Conservation (phyloP, 2,797 vertebrate species). For the Brachyalestes nurse region DNA sequence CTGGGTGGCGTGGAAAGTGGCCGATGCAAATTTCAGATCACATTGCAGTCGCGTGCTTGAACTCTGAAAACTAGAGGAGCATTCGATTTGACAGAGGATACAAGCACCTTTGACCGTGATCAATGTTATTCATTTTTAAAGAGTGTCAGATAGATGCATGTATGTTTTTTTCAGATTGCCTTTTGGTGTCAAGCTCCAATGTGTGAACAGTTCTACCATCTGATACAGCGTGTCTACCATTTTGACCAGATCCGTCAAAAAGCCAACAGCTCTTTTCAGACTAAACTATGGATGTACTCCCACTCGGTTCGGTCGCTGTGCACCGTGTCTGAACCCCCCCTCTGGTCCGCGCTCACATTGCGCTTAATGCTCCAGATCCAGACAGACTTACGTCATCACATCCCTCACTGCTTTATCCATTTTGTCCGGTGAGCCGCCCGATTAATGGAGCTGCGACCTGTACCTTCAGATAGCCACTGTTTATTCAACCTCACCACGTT, state of each 20-base stretch:
- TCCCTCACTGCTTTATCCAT: no score
- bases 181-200: background rate
- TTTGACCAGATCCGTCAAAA: background rate
- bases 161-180: background rate
- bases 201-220: background rate
- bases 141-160: background rate
- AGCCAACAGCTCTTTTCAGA: background rate
- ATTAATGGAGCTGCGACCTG: no score
- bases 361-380: no score
- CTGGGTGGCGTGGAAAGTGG: conserved; percentile 36
- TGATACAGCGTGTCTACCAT: no score
- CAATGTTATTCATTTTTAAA: background rate
- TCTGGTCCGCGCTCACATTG: no score
- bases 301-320: no score
- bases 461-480: no score
- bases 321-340: no score
- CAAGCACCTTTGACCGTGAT: background rate
- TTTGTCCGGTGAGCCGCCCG: no score
- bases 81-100: background rate
- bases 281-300: no score
- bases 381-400: no score
- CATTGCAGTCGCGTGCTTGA: background rate
- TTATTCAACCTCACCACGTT: no score
- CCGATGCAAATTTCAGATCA: conserved; percentile 23
- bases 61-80: background rate